Base-by-base conservation (phyloP, 2,888 invertebrate species). In the Nephrocerus scutellatus region DNA sequence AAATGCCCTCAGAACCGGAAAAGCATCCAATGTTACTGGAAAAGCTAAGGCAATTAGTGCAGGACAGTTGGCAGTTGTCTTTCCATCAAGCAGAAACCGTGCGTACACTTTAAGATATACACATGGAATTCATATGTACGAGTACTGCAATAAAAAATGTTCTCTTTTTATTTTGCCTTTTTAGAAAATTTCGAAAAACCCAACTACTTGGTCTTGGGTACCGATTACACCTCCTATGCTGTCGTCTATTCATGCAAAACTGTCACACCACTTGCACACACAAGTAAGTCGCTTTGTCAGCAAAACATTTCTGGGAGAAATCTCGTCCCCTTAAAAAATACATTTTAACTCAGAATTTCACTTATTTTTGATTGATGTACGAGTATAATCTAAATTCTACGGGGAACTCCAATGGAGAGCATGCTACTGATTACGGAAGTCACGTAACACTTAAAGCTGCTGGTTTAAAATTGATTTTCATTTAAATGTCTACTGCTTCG, bases 171-270 rank as follows among this genome's bases (percentile, higher is more conserved):
- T 19, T 21, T n/a, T 9, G 23, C 24, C 16, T 20, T 26, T 23
- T 6, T 18, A 52, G 54, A 50, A 32, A 40, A 45, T 14, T 19
- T 31, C 7, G 46, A 49, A 3, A 50, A 37, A 20, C 49, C 54
- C 6, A 61, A 62, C 46, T 79, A 80, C 52, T 74, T 75, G 72
- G 63, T 80, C 15, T 53, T 80, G 33, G 76, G 72, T 31, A 79
- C 79, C 4, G 80, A 80, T 56, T 80, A 80, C 56, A 65, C 68
- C 1, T 70, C 70, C 36, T 80, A 72, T 53, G 65, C 76, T 1
- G 76, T 80, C 5, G 75, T 80, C 23, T 80, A 76, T 70, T 76
- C 77, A 39, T 80, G 80, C 55, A 60, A 59, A 3, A 67, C 50
- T 37, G 15, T 59, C n/a, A 40, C 53, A 9, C 28, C 47, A 5